A percentile compares a stretch with the other conserved stretches of the same genome.
Evolutionary conservation across 2,888 invertebrate genomes (phyloP).

Genomic region (Oasisia sp.): DNA sequence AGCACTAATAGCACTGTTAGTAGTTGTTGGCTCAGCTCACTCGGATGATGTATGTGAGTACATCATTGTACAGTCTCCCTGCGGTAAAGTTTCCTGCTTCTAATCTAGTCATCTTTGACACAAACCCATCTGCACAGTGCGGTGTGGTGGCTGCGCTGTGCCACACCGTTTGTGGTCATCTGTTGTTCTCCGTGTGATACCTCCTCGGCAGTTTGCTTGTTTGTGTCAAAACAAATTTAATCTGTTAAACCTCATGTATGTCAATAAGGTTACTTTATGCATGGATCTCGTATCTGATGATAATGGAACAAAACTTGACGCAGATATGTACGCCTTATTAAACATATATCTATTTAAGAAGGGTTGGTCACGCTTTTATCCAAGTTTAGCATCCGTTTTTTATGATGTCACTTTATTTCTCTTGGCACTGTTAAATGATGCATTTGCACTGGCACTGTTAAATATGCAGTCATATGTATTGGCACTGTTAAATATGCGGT

Average conservation of each 20-base stretch:
- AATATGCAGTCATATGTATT: neutral
- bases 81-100: neutral
- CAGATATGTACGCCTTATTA: neutral
- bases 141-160: neutral
- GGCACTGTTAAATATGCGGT: too few relatives aligned
- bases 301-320: neutral
- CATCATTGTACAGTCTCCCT: neutral
- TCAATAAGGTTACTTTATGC: neutral
- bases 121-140: neutral
- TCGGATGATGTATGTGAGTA: neutral
- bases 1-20: neutral
- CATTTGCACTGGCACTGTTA: neutral
- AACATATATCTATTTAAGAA: neutral
- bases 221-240: neutral
- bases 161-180: neutral
- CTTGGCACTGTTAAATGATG: too few relatives aligned
- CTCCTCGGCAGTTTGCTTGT: neutral
- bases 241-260: too few relatives aligned
- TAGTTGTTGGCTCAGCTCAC: neutral
- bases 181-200: neutral
- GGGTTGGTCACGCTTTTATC: neutral
- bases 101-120: slow-evolving; percentile 1
- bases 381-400: neutral
- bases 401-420: neutral
- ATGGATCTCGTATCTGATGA: neutral